Conservation (phyloP, 2,113 vertebrate genomes). For the human (Homo sapiens) region DNA sequence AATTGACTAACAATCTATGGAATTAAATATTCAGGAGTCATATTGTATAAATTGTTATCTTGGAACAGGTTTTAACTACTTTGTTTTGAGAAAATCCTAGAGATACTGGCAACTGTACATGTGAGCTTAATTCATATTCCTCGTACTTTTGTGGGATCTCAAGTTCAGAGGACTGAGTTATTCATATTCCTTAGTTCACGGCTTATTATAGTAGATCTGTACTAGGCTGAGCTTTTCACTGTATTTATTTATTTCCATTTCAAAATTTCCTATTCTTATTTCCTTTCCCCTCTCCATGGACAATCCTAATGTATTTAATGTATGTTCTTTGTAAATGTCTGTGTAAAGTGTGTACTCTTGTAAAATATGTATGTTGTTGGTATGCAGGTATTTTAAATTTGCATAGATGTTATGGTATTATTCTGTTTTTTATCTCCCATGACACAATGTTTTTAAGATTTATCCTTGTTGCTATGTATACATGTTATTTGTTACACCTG, state of each 20-base stretch:
- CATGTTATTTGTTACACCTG: neutral
- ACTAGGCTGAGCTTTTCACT: neutral
- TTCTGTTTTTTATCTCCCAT: neutral
- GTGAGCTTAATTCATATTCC: neutral
- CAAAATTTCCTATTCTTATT: slow-evolving; percentile 10
- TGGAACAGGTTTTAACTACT: slow-evolving; percentile 16
- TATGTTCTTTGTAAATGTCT: neutral
- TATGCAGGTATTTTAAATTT: neutral
- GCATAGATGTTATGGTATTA: neutral
- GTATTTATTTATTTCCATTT: slow-evolving; percentile 19
- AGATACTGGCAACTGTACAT: neutral
- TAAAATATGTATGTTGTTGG: neutral
- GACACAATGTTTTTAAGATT: neutral
- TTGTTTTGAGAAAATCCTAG: slow-evolving; percentile 6
- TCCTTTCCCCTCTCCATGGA: neutral
- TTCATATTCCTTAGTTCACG: neutral
- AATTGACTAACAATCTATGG: neutral
- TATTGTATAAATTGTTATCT: neutral
- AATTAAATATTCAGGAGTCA: slow-evolving; percentile 8
- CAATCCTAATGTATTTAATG: neutral
- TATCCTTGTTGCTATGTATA: neutral
- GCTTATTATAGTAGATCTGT: neutral
- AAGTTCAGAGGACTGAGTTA: neutral
- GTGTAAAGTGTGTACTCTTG: neutral
- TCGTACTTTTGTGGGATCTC: neutral